These are phyloP conservation scores for Cephus runcator DNA, from an alignment of 2,888 invertebrate species.

Conservation along the genomic window DNA sequence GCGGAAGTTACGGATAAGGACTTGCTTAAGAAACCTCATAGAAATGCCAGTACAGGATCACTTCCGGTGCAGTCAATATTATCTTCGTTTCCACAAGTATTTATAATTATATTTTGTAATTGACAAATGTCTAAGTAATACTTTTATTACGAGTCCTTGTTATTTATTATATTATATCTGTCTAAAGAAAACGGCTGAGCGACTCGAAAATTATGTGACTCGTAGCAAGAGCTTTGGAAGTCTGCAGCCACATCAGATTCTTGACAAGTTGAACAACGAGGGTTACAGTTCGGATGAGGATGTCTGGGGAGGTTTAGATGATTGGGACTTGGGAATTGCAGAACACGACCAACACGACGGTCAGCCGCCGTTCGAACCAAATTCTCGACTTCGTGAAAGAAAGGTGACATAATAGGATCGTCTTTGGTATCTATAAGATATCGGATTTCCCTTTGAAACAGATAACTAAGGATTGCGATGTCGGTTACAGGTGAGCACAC, in stretches of 20 bases:
- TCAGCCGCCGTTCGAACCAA: slow-evolving; percentile 10
- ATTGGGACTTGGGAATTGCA: slow-evolving; percentile 67
- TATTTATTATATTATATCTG: neutral
- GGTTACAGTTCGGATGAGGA: slow-evolving; percentile 65
- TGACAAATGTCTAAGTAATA: neutral
- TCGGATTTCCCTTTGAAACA: neutral
- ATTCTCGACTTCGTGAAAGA: slow-evolving; percentile 13
- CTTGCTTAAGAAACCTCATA: slow-evolving; percentile 9
- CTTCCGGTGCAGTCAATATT: slow-evolving; percentile 19
- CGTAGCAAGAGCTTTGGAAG: slow-evolving; percentile 67
- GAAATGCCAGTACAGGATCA: slow-evolving; percentile 30
- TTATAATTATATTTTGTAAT: neutral
- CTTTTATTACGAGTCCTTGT: neutral
- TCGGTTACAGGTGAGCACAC: neutral
- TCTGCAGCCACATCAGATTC: slow-evolving; percentile 63
- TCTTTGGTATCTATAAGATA: neutral
- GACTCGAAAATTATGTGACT: slow-evolving; percentile 65
- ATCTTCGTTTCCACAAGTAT: slow-evolving; percentile 39
- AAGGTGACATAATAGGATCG: slow-evolving; percentile 9
- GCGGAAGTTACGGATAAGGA: neutral
- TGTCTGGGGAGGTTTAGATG: slow-evolving; percentile 66
- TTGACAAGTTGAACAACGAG: slow-evolving; percentile 58
- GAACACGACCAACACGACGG: slow-evolving; percentile 55
- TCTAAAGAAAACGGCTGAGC: slow-evolving; percentile 54
- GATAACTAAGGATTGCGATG: neutral